Evolutionary conservation across 2,797 vertebrate genomes (phyloP).

Genomic region (Liparis tanakae): DNA sequence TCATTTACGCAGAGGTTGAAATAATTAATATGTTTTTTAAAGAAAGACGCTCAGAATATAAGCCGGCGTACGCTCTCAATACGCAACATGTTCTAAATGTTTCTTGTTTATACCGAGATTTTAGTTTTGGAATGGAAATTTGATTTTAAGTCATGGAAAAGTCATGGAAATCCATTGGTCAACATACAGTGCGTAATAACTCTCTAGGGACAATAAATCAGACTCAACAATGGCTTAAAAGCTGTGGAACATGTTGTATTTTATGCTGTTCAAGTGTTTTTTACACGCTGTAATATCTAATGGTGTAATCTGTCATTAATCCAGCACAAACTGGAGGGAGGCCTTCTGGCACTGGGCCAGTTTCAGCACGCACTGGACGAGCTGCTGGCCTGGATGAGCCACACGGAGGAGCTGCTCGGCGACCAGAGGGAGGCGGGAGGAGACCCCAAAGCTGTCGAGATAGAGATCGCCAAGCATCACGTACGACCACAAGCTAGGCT

Average conservation of each 20-base stretch:
- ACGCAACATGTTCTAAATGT: too few species aligned
- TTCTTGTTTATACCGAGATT: too few species aligned
- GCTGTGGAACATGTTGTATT: slow-evolving; percentile 8
- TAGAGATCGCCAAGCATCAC: slow-evolving; percentile 98
- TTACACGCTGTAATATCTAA: slow-evolving; percentile 32
- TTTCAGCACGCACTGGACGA: slow-evolving; percentile 98
- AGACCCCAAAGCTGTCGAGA: slow-evolving; percentile 98
- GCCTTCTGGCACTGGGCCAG: slow-evolving; percentile 95
- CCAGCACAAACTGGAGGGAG: slow-evolving; percentile 97
- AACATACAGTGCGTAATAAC: not conserved
- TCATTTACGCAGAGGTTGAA: too few species aligned
- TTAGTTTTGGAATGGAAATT: too few species aligned
- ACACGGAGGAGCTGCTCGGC: slow-evolving; percentile 93
- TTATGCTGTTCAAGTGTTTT: slow-evolving; percentile 28
- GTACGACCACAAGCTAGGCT: slow-evolving; percentile 77
- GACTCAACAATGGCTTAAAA: slow-evolving; percentile 11
- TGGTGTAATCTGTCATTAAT: slow-evolving; percentile 66
- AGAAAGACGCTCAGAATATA: too few species aligned
- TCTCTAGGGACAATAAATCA: not conserved
- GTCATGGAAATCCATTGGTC: too few species aligned
- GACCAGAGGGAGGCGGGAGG: slow-evolving; percentile 94
- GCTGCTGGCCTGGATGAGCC: slow-evolving; percentile 93
- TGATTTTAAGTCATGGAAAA: too few species aligned
- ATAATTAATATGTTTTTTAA: too few species aligned
- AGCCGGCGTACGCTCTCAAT: too few species aligned